phyloP scores from a whole-genome alignment of 2,113 vertebrate species.

The Cephalopterus ornatus region DNA sequence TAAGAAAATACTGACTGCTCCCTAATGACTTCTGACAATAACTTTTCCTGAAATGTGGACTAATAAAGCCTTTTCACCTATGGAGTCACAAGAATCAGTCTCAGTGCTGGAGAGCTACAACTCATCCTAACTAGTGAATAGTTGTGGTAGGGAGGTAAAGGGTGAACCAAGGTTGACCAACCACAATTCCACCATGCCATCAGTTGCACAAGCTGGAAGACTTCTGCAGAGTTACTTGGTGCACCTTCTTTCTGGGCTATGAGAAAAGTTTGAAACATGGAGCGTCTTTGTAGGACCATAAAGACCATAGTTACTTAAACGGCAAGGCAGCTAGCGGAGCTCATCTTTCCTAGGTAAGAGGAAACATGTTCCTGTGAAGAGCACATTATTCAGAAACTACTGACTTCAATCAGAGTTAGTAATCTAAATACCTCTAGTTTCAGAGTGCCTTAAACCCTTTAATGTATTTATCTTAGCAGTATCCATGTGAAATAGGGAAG shows the following conservation, averaged over 20 bases:
- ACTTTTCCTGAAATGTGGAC: neutral
- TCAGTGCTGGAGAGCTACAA: neutral
- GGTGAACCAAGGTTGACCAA: neutral
- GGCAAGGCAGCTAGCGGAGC: neutral
- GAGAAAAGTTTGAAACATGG: neutral
- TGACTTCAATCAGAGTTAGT: neutral
- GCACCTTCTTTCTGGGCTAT: neutral
- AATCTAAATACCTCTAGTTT: neutral
- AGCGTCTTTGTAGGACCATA: neutral
- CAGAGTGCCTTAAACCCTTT: neutral
- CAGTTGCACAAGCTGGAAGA: neutral
- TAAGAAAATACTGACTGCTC: neutral
- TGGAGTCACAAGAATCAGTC: neutral
- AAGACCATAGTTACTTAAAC: neutral
- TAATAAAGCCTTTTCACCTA: neutral
- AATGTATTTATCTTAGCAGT: neutral
- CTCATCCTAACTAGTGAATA: neutral
- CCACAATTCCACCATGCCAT: accelerated
- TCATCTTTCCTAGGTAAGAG: neutral
- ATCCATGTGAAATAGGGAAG: neutral
- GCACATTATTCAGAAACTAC: neutral
- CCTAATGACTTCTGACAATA: neutral
- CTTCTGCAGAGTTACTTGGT: neutral
- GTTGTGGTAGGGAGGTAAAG: neutral
- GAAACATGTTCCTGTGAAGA: accelerated